Evolutionary conservation across 2,113 vertebrate species (phyloP).

Genomic region (Smithornis capensis): DNA sequence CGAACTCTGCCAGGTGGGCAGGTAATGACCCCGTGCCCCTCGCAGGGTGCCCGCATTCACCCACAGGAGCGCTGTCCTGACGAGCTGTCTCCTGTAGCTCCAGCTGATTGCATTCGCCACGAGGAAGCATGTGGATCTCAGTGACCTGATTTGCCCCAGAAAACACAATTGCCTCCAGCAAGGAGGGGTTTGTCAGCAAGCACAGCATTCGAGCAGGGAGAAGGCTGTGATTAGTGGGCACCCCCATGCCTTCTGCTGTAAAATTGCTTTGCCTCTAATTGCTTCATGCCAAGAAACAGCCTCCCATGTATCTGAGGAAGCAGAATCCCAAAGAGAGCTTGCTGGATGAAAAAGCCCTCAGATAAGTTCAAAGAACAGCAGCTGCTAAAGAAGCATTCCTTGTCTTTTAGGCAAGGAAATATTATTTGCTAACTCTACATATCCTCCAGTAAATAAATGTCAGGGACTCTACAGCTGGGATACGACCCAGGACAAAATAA

Average conservation of each 20-base stretch:
- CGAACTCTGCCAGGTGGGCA: not conserved
- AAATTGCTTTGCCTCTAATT: constrained; percentile 10
- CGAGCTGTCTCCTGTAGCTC: constrained; percentile 5
- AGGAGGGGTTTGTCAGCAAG: not conserved
- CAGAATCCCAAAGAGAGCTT: not conserved
- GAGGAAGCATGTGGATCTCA: not conserved
- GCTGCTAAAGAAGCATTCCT: not conserved
- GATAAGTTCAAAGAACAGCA: not conserved
- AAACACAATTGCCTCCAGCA: constrained; percentile 11
- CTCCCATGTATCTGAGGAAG: not conserved
- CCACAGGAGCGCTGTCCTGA: not conserved
- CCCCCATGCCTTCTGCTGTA: not conserved
- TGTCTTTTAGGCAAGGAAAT: not conserved
- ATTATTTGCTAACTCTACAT: not conserved
- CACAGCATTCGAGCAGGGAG: not conserved
- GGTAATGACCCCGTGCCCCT: not conserved
- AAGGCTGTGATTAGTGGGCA: not conserved
- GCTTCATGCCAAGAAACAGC: not conserved
- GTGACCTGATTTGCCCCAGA: constrained; percentile 47
- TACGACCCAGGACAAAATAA: not conserved
- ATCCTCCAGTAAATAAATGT: not conserved
- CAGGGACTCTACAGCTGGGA: not conserved
- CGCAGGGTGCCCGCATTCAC: not conserved
- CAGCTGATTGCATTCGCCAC: not conserved
- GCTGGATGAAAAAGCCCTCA: not conserved